Percentiles rank a stretch among this genome's conserved stretches.
Conservation (phyloP, 2,888 invertebrate species). For the Bembecia ichneumoniformis region DNA sequence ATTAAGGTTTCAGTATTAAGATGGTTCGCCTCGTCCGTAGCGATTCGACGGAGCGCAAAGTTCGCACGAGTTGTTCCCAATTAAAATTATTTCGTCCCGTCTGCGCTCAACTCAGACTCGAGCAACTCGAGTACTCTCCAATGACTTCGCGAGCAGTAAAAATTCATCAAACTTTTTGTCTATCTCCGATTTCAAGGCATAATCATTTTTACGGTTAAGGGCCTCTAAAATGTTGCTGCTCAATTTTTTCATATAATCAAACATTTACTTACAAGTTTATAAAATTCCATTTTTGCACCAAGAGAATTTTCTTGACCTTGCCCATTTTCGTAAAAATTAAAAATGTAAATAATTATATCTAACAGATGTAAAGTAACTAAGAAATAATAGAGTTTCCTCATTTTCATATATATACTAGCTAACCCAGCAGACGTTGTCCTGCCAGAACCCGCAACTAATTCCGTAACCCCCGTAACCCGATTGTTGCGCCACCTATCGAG, state of each 20-base stretch:
- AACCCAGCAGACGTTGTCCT: no score
- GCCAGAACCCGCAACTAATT: no score
- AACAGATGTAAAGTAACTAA: no score
- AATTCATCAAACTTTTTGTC: constrained; percentile 24
- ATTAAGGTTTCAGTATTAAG: no score
- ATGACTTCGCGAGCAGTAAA: constrained; percentile 17
- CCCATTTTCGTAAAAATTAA: background rate
- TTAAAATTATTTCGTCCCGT: constrained; percentile 23
- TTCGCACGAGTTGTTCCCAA: constrained; percentile 34
- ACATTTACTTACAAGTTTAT: background rate
- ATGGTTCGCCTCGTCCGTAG: constrained; percentile 2
- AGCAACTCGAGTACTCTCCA: constrained; percentile 8
- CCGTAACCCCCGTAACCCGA: no score
- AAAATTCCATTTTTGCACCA: background rate
- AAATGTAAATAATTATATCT: no score
- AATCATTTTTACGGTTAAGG: constrained; percentile 7
- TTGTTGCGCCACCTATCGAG: no score
- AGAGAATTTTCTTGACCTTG: background rate
- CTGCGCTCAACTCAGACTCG: constrained; percentile 5
- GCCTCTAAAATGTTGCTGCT: constrained; percentile 10
- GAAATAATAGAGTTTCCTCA: no score
- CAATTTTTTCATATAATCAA: constrained; percentile 2
- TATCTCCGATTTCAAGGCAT: constrained; percentile 12
- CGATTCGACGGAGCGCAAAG: constrained; percentile 13
- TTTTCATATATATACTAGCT: no score